Base-by-base conservation (phyloP, 2,888 invertebrate species). In the Junonia oenone region DNA sequence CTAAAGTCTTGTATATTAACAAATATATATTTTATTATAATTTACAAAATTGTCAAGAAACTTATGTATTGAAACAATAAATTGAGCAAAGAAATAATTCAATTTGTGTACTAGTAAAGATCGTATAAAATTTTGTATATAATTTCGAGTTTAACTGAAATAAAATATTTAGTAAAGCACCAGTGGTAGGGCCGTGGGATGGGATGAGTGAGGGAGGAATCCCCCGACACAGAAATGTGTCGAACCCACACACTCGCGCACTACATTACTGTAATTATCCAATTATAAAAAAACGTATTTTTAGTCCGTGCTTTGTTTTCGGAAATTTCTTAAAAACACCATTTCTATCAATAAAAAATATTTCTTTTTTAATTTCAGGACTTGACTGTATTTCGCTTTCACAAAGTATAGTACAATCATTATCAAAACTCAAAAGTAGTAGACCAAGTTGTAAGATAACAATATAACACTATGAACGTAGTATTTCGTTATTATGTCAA, bases 231-330 rank as follows among this genome's bases (percentile, higher is more conserved):
- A 77, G 78, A 80, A 81, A 83, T 79, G 83, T 80, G 78, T 78
- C 75, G 76, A 76, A 80, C 79, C 73, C 77, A 81, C 83, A 80
- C 84, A 72, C 73, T 71, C 75, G 65, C 75, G 73, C 66, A 74
- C 78, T 81, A 84, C 86, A 87, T 89, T 87, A 87, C 79, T 76
- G 78, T 88, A 88, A 89, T 87, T 85, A 88, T 83, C 79, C 80
- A 82, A 86, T 85, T 86, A 86, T 75, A 71, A 72, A 78, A 71
- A 73, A 73, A 71, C 70, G 76, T 64, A 52, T 65, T 59, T 59
- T 61, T 55, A 61, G 22, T 51, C 33, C 45, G n/a, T 40, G 11
- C 11, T 19, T 40, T 40, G 38, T 40, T 40, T 40, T 19, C 4
- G 19, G 46, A 47, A 49, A 15, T 51, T 49, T 53, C 27, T 19